A percentile compares a stretch with the other conserved stretches of the same genome.
These are phyloP conservation scores for Pristis pectinata DNA, from an alignment of 2,797 vertebrate genomes.

Conservation along the genomic window DNA sequence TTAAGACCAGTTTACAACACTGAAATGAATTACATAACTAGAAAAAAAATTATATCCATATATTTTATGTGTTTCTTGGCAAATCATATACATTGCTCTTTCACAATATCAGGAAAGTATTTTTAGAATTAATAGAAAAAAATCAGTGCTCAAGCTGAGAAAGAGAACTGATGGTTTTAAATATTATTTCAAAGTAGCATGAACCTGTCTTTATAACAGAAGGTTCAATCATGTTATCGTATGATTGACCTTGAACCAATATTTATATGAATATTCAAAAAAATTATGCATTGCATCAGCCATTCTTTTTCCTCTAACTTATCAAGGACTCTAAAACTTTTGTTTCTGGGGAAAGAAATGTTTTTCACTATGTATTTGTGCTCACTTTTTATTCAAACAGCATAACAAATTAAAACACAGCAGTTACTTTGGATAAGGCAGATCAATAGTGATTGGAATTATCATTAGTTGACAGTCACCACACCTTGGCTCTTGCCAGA, in stretches of 20 bases:
- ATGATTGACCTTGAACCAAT: constrained; percentile 7
- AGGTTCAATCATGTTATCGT: neutral
- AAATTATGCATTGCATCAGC: neutral
- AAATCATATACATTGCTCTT: constrained; percentile 28
- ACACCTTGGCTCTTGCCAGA: neutral
- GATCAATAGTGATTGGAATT: neutral
- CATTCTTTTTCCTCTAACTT: neutral
- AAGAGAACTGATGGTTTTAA: neutral
- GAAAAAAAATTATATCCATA: constrained; percentile 10
- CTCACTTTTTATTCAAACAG: constrained; percentile 3
- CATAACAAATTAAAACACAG: neutral
- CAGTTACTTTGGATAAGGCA: neutral
- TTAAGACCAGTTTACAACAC: constrained; percentile 37
- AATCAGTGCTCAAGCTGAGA: constrained; percentile 4
- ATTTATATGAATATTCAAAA: neutral
- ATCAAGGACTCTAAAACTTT: neutral
- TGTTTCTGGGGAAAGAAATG: neutral
- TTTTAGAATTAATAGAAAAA: neutral
- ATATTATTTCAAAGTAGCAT: neutral
- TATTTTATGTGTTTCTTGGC: neutral
- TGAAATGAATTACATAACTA: constrained; percentile 35
- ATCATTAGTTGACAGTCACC: neutral
- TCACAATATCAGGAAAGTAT: constrained; percentile 13
- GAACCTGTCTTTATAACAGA: neutral
- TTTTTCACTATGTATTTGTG: neutral